These are phyloP conservation scores for Melitaea athalia DNA, from an alignment of 2,888 invertebrate genomes.

Conservation along the genomic window DNA sequence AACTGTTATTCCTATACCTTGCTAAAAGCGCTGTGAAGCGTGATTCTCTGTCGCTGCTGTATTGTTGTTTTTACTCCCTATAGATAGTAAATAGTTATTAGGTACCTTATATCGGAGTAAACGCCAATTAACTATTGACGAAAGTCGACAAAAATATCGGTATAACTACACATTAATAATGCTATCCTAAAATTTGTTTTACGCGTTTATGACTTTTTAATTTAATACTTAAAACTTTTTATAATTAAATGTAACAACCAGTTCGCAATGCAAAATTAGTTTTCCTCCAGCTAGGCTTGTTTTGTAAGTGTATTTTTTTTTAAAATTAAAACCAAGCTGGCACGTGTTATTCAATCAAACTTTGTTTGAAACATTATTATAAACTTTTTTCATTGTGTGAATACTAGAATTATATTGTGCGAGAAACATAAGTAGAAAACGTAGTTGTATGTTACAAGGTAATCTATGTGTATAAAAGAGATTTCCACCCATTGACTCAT, in stretches of 20 bases:
- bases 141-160: too few species aligned
- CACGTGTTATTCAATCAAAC: conserved; percentile 18
- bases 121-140: too few species aligned
- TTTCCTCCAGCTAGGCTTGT: neutral
- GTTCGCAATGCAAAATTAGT: neutral
- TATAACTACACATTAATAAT: too few species aligned
- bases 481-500: too few species aligned
- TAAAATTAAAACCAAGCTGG: neutral
- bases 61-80: too few species aligned
- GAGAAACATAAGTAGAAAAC: neutral
- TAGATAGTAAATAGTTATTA: too few species aligned
- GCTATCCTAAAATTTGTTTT: too few species aligned
- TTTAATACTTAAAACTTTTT: neutral
- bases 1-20: too few species aligned
- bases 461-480: too few species aligned
- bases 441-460: neutral
- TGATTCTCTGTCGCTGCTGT: too few species aligned
- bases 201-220: neutral
- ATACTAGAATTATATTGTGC: neutral
- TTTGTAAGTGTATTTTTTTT: neutral
- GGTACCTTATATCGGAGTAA: too few species aligned
- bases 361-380: conserved; percentile 17
- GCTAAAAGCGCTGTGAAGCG: too few species aligned
- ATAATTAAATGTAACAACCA: neutral
- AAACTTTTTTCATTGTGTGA: conserved; percentile 13